phyloP scores from a whole-genome alignment of 2,797 vertebrate species.

The Gymnocypris eckloni region DNA sequence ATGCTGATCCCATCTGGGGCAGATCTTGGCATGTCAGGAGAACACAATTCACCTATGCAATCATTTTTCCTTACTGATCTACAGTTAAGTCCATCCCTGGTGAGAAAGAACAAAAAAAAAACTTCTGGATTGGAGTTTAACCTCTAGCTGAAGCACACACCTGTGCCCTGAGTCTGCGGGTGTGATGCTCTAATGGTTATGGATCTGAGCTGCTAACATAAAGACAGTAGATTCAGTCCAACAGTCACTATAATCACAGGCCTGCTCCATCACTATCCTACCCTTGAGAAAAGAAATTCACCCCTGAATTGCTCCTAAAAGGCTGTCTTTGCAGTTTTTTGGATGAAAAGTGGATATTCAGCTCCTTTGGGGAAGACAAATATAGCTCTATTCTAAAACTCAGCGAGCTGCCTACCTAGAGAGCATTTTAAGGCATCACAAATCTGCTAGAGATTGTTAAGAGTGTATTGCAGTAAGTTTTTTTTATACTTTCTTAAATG shows the following conservation, averaged over 20 bases:
- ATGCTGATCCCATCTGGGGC: constrained; percentile 19
- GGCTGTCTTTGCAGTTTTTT: background rate
- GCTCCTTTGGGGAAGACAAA: background rate
- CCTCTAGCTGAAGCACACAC: background rate
- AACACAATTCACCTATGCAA: constrained; percentile 7
- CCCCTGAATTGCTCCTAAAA: background rate
- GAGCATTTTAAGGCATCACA: background rate
- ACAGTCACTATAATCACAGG: background rate
- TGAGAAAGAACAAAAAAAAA: background rate
- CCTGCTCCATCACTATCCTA: background rate
- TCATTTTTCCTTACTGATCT: background rate
- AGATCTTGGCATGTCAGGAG: constrained; percentile 15
- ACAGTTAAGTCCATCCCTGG: background rate
- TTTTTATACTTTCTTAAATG: background rate
- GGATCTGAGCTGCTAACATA: constrained; percentile 11
- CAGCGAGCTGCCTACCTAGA: background rate
- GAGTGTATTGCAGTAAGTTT: background rate
- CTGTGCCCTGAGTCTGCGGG: background rate
- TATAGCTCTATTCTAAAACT: background rate
- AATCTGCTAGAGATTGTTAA: background rate
- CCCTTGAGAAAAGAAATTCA: background rate
- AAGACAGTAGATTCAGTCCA: constrained; percentile 7
- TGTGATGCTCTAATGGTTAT: constrained; percentile 6
- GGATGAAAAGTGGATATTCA: background rate
- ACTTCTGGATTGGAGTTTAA: background rate